A percentile compares a stretch with the other conserved stretches of the same genome.
Conservation (phyloP, 2,888 invertebrate genomes). For the Steinernema scapterisci region DNA sequence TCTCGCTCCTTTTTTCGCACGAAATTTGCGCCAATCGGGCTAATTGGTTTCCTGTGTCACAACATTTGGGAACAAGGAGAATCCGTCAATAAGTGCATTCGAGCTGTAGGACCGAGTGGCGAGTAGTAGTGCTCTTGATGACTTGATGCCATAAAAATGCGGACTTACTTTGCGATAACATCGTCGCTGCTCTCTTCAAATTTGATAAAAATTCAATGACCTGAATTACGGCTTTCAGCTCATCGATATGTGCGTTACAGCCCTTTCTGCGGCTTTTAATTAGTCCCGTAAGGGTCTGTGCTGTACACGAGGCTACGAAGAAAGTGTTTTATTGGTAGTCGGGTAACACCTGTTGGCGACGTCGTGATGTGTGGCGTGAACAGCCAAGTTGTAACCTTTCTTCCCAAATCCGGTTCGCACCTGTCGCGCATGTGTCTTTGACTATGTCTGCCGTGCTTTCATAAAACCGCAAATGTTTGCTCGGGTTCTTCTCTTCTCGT, state of each 20-base stretch:
- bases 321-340: too few relatives aligned
- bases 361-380: not conserved
- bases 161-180: constrained; percentile 11
- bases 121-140: constrained; percentile 14
- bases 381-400: not conserved
- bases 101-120: not conserved
- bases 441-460: constrained; percentile 7
- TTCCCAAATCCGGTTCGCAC: constrained; percentile 22
- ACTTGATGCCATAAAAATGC: constrained; percentile 9
- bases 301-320: too few relatives aligned
- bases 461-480: constrained; percentile 20
- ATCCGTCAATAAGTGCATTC: not conserved
- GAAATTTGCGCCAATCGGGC: too few relatives aligned
- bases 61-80: not conserved
- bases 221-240: not conserved
- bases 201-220: not conserved
- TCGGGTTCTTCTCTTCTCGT: not conserved
- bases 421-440: constrained; percentile 1
- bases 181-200: not conserved
- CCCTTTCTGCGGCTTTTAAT: too few relatives aligned
- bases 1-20: too few relatives aligned
- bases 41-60: too few relatives aligned
- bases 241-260: too few relatives aligned
- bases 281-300: too few relatives aligned
- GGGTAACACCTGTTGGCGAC: too few relatives aligned